Conservation (phyloP, 2,888 invertebrate genomes). For the Furcula furcula region DNA sequence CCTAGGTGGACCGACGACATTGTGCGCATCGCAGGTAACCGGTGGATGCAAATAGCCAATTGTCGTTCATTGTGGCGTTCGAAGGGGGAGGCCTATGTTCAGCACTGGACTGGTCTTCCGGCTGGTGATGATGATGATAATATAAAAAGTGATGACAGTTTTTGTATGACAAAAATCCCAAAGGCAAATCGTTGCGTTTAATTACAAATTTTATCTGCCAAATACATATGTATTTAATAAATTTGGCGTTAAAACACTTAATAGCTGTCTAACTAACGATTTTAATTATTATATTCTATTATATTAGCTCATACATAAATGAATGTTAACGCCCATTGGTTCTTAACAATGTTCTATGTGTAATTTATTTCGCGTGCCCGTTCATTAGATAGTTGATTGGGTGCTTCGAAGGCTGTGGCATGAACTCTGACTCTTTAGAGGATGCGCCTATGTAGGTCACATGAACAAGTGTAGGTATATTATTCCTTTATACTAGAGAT, state of each 20-base stretch:
- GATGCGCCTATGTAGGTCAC: slow-evolving; percentile 43
- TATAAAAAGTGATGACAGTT: no score
- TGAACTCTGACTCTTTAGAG: slow-evolving; percentile 65
- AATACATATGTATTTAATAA: no score
- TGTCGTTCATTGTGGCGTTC: no score
- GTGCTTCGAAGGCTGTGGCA: slow-evolving; percentile 58
- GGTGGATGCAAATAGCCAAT: no score
- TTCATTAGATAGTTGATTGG: slow-evolving; percentile 76
- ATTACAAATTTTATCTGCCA: no score
- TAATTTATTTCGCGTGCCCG: slow-evolving; percentile 32
- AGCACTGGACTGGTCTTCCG: no score
- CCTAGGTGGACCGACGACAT: no score
- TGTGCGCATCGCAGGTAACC: no score
- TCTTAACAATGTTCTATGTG: slow-evolving; percentile 31
- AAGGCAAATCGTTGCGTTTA: no score
- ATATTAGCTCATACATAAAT: slow-evolving; percentile 18
- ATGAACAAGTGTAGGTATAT: slow-evolving; percentile 22
- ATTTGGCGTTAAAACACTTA: not conserved
- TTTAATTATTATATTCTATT: slow-evolving; percentile 8
- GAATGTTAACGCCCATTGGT: slow-evolving; percentile 24
- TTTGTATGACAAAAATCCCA: no score
- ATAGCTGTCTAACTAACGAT: not conserved
- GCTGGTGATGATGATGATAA: no score
- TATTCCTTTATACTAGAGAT: slow-evolving; percentile 22
- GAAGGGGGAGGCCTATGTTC: no score